phyloP scores from a whole-genome alignment of 1,140 invertebrate genomes.

The Zaprionus vittiger region DNA sequence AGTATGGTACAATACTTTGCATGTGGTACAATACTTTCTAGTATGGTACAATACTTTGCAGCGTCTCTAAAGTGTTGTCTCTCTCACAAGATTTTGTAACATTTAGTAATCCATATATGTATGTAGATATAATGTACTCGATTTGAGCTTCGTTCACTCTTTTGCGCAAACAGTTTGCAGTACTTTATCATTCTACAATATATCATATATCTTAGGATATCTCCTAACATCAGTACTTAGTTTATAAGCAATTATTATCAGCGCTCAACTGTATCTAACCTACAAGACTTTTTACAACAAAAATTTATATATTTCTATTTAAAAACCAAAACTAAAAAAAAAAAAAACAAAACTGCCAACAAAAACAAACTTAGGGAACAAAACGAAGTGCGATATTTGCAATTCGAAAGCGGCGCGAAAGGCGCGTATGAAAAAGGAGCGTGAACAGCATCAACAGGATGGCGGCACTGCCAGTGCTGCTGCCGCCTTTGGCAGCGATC shows the following conservation, averaged over 20 bases:
- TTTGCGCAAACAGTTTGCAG: conserved; percentile 84
- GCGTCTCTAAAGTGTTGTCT: conserved; percentile 7
- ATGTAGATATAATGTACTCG: conserved; percentile 36
- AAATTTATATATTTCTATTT: conserved; percentile 72
- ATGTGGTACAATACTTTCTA: conserved; percentile 21
- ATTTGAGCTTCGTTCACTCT: conserved; percentile 64
- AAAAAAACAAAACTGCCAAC: conserved; percentile 35
- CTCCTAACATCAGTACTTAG: conserved; percentile 40
- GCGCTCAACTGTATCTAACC: conserved; percentile 76
- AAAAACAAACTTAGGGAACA: conserved; percentile 89
- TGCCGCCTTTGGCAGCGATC: conserved; percentile 69
- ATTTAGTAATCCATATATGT: conserved; percentile 1
- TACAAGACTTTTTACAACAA: conserved; percentile 65
- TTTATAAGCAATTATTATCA: conserved; percentile 39
- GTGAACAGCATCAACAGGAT: conserved; percentile 85
- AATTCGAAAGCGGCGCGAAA: conserved; percentile 89
- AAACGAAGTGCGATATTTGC: conserved; percentile 93
- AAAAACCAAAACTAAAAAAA: conserved; percentile 50
- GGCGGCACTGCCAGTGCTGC: conserved; percentile 77
- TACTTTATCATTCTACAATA: conserved; percentile 31
- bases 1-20: conserved; percentile 17
- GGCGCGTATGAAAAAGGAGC: conserved; percentile 87
- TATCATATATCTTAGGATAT: conserved; percentile 25
- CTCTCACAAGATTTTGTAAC: neutral
- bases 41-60: conserved; percentile 15